Evolutionary conservation across 2,888 invertebrate genomes (phyloP), one percentile per base, ranked within the genome.

Genomic region (Drosophila cognata): DNA sequence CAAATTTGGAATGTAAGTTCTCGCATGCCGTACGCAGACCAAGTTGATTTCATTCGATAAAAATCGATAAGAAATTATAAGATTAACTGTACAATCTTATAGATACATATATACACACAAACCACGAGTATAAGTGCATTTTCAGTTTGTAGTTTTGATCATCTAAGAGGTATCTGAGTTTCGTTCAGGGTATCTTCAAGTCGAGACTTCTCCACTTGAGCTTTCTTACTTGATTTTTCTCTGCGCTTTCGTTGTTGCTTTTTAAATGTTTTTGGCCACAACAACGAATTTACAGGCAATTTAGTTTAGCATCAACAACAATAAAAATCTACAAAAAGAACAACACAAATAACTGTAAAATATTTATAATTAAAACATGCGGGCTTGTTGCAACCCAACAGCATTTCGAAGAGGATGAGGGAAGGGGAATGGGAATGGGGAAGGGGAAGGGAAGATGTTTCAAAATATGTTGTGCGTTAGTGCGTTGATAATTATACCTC

Each of bases 251-350:
- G 35, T 21, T 36, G 33, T n/a, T 35, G 50, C 16, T 57, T 38
- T 69, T 78, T 63, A 60, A 71, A 69, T 87, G 84, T 71, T 62
- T 73, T 67, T 63, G 73, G 82, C 88, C 89, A 53, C 89, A 84
- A 81, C 76, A 71, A 25, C 73, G 69, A 72, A 87, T 84, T 84
- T 78, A 61, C 84, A 83, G 71, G 53, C 73, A 71, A 68, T 82
- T 82, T 82, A 53, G 60, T 66, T 55, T 43, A 28, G 35, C 43
- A 50, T 18, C 59, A 74, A 33, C 62, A 77, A 41, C 62, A 68
- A 48, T 43, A 55, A 43, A 38, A 38, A n/a, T 25, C 8, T 10
- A 29, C 56, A 38, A 57, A 25, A 46, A 61, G 21, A 25, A 25
- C 35, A 62, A 61, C 21, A 33, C 52, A 46, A 79, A 77, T 58